Evolutionary conservation across 1,140 invertebrate species (phyloP), one percentile per base, ranked within the genome.

Genomic region (Aphidius gifuensis): DNA sequence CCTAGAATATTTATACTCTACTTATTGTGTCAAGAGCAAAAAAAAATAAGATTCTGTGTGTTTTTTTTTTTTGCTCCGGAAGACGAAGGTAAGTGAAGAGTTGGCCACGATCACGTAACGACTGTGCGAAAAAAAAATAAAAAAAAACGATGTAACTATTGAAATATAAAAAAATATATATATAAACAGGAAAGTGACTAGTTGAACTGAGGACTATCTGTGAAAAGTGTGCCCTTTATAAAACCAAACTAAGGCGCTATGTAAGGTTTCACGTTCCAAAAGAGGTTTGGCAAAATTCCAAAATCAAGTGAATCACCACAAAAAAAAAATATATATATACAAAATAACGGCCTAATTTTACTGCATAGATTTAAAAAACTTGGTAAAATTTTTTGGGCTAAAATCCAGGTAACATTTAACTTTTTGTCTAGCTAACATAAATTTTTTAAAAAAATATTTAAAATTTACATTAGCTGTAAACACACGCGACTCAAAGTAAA

Each of bases 301-400:
- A 16, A 48, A 39, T 16, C 38, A 5, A 32, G 23, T 32, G 47
- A 48, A 59, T 59, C 40, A 45, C 58, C 58, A 39, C 45, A 32
- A 46, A 59, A 59, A 55, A 55, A 55, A 42, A n/a, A 55, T 40
- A 55, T 55, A n/a, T 11, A 55, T 40, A 48, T 46, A 16, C 58
- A 49, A 21, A 45, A 11, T 21, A 42, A 39, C 46, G 38, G 58
- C 58, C 58, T 59, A 59, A 59, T 59, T 59, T 59, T 50, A 59
- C 58, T 49, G 47, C 55, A 58, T 58, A 58, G 58, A 59, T 59
- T 59, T 59, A 40, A 11, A 8, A 32, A 49, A 2, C 23, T 32
- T 43, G 6, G 32, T 55, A n/a, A 11, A n/a, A 1, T 9, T 43
- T 55, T 55, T 55, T 55, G 2, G 53, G 53, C 39, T 43, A 16